A percentile compares a stretch with the other conserved stretches of the same genome.
These are phyloP conservation scores for Ips nitidus DNA, from an alignment of 1,140 invertebrate genomes.

Conservation along the genomic window DNA sequence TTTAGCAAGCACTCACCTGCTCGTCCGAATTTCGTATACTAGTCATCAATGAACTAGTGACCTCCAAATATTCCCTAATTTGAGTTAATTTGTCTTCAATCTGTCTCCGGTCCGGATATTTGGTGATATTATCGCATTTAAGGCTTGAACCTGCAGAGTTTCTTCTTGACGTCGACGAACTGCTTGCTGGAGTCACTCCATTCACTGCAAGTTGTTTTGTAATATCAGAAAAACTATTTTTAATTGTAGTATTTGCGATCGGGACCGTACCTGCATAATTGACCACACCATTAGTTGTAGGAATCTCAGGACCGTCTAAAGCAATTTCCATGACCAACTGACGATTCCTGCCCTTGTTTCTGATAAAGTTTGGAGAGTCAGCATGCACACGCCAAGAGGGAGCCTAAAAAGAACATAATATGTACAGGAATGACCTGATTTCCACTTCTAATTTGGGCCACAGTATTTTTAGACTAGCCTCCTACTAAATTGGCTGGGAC, in stretches of 20 bases:
- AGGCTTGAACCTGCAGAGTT: conserved; percentile 45
- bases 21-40: conserved; percentile 52
- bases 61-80: conserved; percentile 53
- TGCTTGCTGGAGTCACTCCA: conserved; percentile 39
- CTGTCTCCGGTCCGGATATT: conserved; percentile 52
- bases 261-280: conserved; percentile 31
- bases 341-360: conserved; percentile 35
- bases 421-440: conserved; percentile 27
- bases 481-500: conserved; percentile 13
- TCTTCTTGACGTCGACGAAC: conserved; percentile 45
- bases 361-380: conserved; percentile 34
- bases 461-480: conserved; percentile 41
- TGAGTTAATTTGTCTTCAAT: conserved; percentile 52
- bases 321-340: conserved; percentile 38
- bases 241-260: neutral
- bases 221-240: conserved; percentile 6
- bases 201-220: conserved; percentile 30
- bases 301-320: conserved; percentile 29
- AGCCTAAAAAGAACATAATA: conserved; percentile 34
- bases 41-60: conserved; percentile 52
- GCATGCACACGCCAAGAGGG: conserved; percentile 30
- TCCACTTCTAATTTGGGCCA: conserved; percentile 26
- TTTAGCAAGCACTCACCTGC: conserved; percentile 41
- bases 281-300: conserved; percentile 17
- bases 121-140: conserved; percentile 51